These are phyloP conservation scores for Euglossa dilemma DNA, from an alignment of 1,140 invertebrate species.

Conservation along the genomic window DNA sequence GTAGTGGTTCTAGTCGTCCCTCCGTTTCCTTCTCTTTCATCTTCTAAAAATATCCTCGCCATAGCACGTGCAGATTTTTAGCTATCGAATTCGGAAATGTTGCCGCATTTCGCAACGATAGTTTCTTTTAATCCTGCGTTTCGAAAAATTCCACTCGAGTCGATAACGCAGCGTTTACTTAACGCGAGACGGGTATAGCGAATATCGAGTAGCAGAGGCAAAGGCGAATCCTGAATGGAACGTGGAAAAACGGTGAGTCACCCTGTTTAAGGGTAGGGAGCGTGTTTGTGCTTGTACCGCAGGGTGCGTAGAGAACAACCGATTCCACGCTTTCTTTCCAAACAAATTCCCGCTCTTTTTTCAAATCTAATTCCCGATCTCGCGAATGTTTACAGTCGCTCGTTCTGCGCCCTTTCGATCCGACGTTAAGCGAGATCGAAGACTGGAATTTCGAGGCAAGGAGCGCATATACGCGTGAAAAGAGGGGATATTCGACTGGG, in stretches of 20 bases:
- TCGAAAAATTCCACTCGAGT: neutral
- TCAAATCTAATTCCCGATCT: neutral
- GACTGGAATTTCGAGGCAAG: neutral
- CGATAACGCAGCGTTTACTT: neutral
- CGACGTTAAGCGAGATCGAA: neutral
- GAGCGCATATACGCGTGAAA: neutral
- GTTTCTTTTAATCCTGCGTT: neutral
- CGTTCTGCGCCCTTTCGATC: too few relatives aligned
- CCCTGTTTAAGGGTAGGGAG: neutral
- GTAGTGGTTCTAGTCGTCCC: neutral
- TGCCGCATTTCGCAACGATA: conserved; percentile 10
- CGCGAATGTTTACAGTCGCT: neutral
- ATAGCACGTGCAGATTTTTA: conserved; percentile 53
- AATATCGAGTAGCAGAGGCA: neutral
- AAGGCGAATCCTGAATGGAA: neutral
- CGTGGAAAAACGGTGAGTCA: neutral
- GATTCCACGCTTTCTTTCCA: neutral
- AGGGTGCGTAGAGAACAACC: neutral
- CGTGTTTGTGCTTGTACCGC: neutral
- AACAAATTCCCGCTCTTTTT: neutral
- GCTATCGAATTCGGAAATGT: conserved; percentile 51
- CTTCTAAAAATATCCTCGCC: conserved; percentile 67
- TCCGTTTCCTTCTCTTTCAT: conserved; percentile 61
- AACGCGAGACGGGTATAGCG: neutral
- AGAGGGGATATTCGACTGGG: conserved; percentile 4